Evolutionary conservation across 2,888 invertebrate species (phyloP), one percentile per base, ranked within the genome.

Genomic region (Prenolepis imparis): DNA sequence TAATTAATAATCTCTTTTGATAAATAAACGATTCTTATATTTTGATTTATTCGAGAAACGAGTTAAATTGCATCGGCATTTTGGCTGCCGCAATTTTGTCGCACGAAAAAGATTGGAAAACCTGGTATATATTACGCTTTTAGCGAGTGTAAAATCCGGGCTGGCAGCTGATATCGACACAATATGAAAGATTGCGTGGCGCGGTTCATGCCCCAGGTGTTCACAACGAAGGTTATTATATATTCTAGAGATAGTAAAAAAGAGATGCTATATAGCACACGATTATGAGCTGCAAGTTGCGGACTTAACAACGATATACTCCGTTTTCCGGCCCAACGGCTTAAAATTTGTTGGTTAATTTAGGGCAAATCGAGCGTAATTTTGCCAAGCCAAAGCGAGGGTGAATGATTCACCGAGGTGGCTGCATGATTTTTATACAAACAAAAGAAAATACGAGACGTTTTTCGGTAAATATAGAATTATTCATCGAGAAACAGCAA

Each of bases 181-280:
- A 32, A 61, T 52, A 52, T 44, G 64, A 82, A 68, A 68, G 63
- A 84, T 87, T 57, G 72, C 74, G 57, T 70, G 36, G 70, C 67
- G 28, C 39, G 64, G 24, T 86, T 84, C 73, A 84, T 24, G 82
- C 32, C 84, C 73, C 84, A 87, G 82, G 63, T 84, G 84, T 87
- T 82, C 68, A 52, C 48, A 57, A 59, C 39, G 73, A 70, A 87
- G 77, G 28, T 73, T 59, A 82, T 64, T 48, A 21, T 48, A 72
- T 41, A 57, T 66, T 66, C 80, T 24, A 24, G 61, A 39, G 59
- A 39, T 68, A 18, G 68, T 83, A 83, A 78, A 77, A 72, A 73
- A 48, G 59, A 59, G 39, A 24, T 21, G 55, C 55, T 28, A n/a
- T 24, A n/a, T 32, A 57, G 57, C 68, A 12, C 68, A 8, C 52